A percentile compares a stretch with the other conserved stretches of the same genome.
Evolutionary conservation across 2,888 invertebrate species (phyloP).

Genomic region (Cheilosia urbana): DNA sequence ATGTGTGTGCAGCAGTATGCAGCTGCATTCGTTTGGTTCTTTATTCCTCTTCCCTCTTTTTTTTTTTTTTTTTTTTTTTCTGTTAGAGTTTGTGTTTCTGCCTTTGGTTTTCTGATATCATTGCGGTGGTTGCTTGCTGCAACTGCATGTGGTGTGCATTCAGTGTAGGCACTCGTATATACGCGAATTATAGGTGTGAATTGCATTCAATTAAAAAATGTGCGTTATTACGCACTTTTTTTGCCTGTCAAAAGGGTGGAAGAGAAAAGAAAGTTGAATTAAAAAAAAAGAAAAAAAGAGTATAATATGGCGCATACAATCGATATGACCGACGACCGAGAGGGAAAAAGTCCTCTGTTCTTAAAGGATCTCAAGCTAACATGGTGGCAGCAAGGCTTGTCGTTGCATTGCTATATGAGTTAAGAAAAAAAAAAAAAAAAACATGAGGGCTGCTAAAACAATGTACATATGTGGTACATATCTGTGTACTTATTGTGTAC

Average conservation of each 20-base stretch:
- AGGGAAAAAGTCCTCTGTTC: constrained; percentile 8
- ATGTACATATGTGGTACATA: constrained; percentile 4
- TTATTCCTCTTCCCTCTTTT: constrained; percentile 47
- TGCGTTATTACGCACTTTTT: constrained; percentile 70
- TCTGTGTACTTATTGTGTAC: neutral
- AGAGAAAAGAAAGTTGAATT: constrained; percentile 2
- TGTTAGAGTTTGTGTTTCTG: neutral
- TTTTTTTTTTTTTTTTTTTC: neutral
- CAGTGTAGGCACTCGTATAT: constrained; percentile 12
- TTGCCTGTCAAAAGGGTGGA: constrained; percentile 16
- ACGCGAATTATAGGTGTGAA: constrained; percentile 65
- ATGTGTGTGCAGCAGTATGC: constrained; percentile 48
- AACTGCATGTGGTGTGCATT: constrained; percentile 36
- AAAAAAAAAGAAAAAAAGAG: neutral
- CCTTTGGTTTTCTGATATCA: constrained; percentile 27
- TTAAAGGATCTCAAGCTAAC: constrained; percentile 25
- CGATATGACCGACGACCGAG: neutral
- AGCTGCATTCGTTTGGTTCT: constrained; percentile 44
- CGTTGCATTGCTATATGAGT: constrained; percentile 23
- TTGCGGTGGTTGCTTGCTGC: constrained; percentile 32
- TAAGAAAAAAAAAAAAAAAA: neutral
- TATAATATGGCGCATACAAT: constrained; percentile 5
- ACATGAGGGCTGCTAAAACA: constrained; percentile 42
- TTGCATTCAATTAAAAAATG: constrained; percentile 69
- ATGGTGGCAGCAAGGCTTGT: constrained; percentile 12